Percentiles rank a stretch among this genome's conserved stretches.
These are phyloP conservation scores for Manis crassicaudata DNA, from an alignment of 2,797 vertebrate genomes.

Conservation along the genomic window DNA sequence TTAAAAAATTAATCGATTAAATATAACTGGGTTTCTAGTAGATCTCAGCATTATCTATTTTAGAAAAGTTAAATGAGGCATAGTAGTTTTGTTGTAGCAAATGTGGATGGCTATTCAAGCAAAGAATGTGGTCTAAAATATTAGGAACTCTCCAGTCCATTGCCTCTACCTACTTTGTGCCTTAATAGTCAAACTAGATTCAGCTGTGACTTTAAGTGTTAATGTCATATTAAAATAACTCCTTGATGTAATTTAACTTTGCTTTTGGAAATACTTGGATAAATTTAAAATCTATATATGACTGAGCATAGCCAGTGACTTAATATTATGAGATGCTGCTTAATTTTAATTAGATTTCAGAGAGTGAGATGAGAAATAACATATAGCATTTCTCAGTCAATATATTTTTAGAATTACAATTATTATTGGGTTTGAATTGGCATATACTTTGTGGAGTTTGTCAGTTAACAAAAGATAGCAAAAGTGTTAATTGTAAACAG, in stretches of 20 bases:
- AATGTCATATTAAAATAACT: constrained; percentile 43
- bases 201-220: constrained; percentile 49
- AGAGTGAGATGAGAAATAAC: not conserved
- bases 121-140: constrained; percentile 23
- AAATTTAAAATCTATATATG: constrained; percentile 18
- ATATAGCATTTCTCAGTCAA: not conserved
- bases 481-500: not conserved
- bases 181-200: constrained; percentile 32
- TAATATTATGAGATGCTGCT: constrained; percentile 15
- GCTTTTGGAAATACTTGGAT: constrained; percentile 39
- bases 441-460: not conserved
- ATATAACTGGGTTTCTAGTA: not conserved
- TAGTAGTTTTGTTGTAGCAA: not conserved
- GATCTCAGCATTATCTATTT: constrained; percentile 10
- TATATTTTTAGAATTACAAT: not conserved
- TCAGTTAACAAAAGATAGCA: not conserved
- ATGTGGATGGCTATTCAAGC: not conserved
- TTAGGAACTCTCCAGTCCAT: not conserved
- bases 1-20: not conserved
- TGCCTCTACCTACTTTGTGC: not conserved
- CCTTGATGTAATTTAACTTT: constrained; percentile 41
- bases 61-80: constrained; percentile 43
- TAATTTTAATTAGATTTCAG: constrained; percentile 50
- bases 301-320: not conserved
- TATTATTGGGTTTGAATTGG: not conserved